Percentiles rank a stretch among this genome's conserved stretches.
Evolutionary conservation across 2,888 invertebrate species (phyloP).

Genomic region (Phrixothrix hirtus): DNA sequence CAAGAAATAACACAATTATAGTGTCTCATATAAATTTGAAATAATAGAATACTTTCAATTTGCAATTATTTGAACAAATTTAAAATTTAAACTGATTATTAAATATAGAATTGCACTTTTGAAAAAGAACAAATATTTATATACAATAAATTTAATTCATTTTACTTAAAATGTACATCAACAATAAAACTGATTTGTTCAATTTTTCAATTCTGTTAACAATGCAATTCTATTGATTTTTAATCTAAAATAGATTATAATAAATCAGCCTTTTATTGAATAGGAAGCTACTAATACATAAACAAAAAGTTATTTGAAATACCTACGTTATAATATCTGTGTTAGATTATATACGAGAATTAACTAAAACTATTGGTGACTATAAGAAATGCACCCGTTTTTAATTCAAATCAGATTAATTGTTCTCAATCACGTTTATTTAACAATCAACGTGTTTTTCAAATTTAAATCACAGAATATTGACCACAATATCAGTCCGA

Average conservation of each 20-base stretch:
- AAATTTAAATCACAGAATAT: constrained; percentile 49
- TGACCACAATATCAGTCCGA: constrained; percentile 29
- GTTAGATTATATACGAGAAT: constrained; percentile 25
- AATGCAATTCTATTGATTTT: constrained; percentile 3
- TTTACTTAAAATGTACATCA: background rate
- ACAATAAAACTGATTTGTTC: background rate
- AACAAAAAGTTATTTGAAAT: constrained; percentile 27
- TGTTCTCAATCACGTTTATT: constrained; percentile 42
- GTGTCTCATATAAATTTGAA: too few relatives aligned
- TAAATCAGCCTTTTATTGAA: constrained; percentile 50
- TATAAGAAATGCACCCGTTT: constrained; percentile 52
- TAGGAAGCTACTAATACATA: constrained; percentile 46
- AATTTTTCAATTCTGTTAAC: background rate
- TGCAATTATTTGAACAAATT: background rate
- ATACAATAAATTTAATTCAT: background rate
- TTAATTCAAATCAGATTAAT: constrained; percentile 39
- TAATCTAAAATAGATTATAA: constrained; percentile 7
- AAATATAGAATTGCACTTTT: background rate
- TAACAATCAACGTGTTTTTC: constrained; percentile 41
- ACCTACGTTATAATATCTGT: constrained; percentile 25
- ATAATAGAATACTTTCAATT: too few relatives aligned
- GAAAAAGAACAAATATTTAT: background rate
- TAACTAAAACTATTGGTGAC: constrained; percentile 46
- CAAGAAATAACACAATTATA: too few relatives aligned
- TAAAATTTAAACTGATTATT: background rate